These are phyloP conservation scores for Euzophera pinguis DNA, from an alignment of 2,888 invertebrate genomes.

Conservation along the genomic window DNA sequence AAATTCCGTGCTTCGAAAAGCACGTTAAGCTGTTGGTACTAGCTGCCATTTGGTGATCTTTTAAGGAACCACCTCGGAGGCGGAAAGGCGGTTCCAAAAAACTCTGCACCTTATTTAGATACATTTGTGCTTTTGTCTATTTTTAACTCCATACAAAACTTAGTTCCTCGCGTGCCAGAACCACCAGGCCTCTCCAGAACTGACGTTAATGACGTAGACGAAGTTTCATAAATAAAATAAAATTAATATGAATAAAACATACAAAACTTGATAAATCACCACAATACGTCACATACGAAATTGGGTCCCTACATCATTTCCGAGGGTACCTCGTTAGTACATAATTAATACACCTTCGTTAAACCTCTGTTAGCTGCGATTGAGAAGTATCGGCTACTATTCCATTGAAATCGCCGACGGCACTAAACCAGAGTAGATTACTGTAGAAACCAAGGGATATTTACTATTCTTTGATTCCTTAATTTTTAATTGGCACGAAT, in stretches of 20 bases:
- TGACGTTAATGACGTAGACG: too few relatives aligned
- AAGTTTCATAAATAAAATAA: too few relatives aligned
- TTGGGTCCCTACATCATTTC: not conserved
- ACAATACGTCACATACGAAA: not conserved
- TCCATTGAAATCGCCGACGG: slow-evolving; percentile 14
- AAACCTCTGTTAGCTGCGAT: slow-evolving; percentile 14
- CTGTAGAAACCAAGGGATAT: not conserved
- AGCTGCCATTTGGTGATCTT: too few relatives aligned
- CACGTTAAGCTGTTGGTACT: too few relatives aligned
- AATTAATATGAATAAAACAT: not conserved
- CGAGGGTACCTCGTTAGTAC: slow-evolving; percentile 17
- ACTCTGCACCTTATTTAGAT: too few relatives aligned
- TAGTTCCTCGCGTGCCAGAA: too few relatives aligned
- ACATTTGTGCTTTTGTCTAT: too few relatives aligned
- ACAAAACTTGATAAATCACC: not conserved
- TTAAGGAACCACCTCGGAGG: too few relatives aligned
- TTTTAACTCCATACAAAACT: too few relatives aligned
- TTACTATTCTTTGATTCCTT: not conserved
- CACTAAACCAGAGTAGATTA: slow-evolving; percentile 5
- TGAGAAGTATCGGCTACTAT: slow-evolving; percentile 10
- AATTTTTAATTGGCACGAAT: not conserved
- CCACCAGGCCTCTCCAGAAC: too few relatives aligned
- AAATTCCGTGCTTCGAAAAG: too few relatives aligned
- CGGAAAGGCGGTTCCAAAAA: too few relatives aligned
- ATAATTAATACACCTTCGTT: slow-evolving; percentile 17